Base-by-base conservation (phyloP, 2,797 vertebrate genomes). In the Podarcis siculus region DNA sequence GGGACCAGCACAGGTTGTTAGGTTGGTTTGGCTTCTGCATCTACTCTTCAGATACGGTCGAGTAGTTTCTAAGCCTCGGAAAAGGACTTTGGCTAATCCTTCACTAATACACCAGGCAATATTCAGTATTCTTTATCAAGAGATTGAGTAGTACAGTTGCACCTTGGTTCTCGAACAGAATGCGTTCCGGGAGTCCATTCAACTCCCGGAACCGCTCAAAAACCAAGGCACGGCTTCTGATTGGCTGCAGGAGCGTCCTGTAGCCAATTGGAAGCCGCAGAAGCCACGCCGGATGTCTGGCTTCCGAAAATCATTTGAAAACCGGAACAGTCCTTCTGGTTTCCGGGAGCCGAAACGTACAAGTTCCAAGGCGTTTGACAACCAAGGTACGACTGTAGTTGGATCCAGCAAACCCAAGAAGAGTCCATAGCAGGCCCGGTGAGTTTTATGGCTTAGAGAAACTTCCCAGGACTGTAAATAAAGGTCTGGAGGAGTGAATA, bases 211-310 rank as follows among this genome's bases (percentile, higher is more conserved):
- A 15, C 49, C 13, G 3, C 13, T 55, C 13, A 4, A 55, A 55
- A 55, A 55, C 49, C 49, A 55, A 55, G 49, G 0, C 49, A 15
- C 1, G 13, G 49, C 49, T 55, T 55, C 49, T 4, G 49, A 55
- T 15, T 55, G 1, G 49, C 49, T 15, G 49, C 49, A 55, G 49
- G 49, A 49, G 45, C 45, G 1, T 49, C 10, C 45, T 49, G 45
- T 1, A 49, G 45, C 45, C 49, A 55, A 55, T 55, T 0, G 1
- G 49, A 55, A 55, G 13, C 12, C 12, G 13, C 49, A 55, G 49
- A 55, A 55, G 49, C 13, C 3, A 0, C 13, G 13, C 13, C 12
- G 13, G 49, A 55, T 1, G 13, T 55, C 1, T 0, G 13, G 49
- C 13, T 55, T 55, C 49, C 3, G 1, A 15, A 15, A 55, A 55